Evolutionary conservation across 2,113 vertebrate genomes (phyloP), one percentile per base, ranked within the genome.

Genomic region (Corvus cornix): DNA sequence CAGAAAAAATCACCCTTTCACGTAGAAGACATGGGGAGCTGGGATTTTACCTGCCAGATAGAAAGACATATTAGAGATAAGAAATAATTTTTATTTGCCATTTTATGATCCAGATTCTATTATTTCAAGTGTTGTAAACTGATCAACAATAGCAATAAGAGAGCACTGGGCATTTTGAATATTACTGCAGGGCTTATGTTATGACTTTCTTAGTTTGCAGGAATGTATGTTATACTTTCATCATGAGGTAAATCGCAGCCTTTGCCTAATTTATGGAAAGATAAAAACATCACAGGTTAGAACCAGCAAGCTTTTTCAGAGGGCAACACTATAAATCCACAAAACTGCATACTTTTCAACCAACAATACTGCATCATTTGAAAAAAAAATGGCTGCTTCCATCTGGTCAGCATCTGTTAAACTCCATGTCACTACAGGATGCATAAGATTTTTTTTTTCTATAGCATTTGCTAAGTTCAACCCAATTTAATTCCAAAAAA

Each of bases 401-500:
- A 90, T 90, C 78, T 94, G 89, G 70, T 59, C 80, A 85, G 62
- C 86, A 96, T 87, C 90, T 95, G 86, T 72, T 80, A 75, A 63
- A 56, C 31, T 93, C 63, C 48, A 16, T 28, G 30, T 91, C 77
- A 60, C 56, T 86, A 48, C 35, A 86, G 59, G 76, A 68, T 3
- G 0, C 6, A 6, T 59, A 69, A 79, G 41, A 53, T 2, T 30
- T 52, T 84, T 79, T 79, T 79, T 84, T 79, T 8, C 27, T 80
- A 30, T 48, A 59, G 24, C 4, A 0, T 77, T 89, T 75, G 31
- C 14, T 87, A 89, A 68, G 68, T 75, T 82, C 68, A 62, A 82
- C 49, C 64, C 16, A 64, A 44, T 78, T 89, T 64, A 56, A 64
- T 73, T 76, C 73, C 22, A 73, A 87, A 81, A 80, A 70, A 60